Percentiles rank a stretch among this genome's conserved stretches.
Evolutionary conservation across 1,140 invertebrate genomes (phyloP).

Genomic region (Psix sp.): DNA sequence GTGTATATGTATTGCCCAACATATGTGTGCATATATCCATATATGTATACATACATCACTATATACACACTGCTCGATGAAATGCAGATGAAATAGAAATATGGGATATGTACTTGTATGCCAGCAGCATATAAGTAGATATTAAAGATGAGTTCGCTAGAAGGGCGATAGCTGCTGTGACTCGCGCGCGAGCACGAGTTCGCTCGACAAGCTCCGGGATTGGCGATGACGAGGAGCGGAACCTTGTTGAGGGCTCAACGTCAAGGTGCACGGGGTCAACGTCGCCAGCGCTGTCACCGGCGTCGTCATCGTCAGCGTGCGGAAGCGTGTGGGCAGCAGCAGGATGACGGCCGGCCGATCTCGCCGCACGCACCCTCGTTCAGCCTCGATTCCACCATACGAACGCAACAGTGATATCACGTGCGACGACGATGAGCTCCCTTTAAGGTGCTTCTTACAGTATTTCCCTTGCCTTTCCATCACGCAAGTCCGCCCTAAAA

Average conservation of each 20-base stretch:
- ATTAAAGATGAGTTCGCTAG: not conserved
- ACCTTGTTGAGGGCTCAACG: constrained; percentile 39
- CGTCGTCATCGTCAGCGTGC: constrained; percentile 34
- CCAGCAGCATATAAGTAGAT: no score
- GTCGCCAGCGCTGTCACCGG: constrained; percentile 37
- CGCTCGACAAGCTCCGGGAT: constrained; percentile 44
- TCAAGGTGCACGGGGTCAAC: constrained; percentile 44
- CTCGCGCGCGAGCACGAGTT: constrained; percentile 44
- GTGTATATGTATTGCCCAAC: constrained; percentile 7
- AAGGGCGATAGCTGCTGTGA: no score
- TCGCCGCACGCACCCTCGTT: no score
- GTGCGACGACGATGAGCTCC: constrained; percentile 38
- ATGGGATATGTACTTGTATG: no score
- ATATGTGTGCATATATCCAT: no score
- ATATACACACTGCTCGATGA: no score
- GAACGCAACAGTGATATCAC: no score
- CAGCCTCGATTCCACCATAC: no score
- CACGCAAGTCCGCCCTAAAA: no score
- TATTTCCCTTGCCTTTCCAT: constrained; percentile 14
- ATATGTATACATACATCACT: no score
- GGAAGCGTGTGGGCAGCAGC: no score
- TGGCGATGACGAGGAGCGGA: constrained; percentile 51
- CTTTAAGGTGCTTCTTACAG: constrained; percentile 44
- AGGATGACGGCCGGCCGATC: constrained; percentile 57
- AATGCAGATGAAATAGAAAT: no score